These are phyloP conservation scores for Hydrotaea cyrtoneurina DNA, from an alignment of 2,888 invertebrate genomes.

Conservation along the genomic window DNA sequence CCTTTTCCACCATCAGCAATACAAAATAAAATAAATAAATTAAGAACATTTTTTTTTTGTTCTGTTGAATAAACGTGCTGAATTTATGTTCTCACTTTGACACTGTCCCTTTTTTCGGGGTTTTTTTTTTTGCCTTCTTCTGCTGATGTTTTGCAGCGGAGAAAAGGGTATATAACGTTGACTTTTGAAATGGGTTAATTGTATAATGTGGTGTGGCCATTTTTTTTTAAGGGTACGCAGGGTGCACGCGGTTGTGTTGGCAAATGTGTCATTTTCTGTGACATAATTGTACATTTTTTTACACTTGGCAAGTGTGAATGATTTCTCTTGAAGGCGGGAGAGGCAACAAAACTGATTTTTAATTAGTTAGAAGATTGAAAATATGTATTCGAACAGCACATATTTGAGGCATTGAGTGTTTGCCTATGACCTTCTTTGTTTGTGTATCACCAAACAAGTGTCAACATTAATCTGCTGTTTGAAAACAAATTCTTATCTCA, in stretches of 20 bases:
- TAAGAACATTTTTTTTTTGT: conserved; percentile 34
- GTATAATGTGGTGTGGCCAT: conserved; percentile 41
- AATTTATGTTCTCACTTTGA: conserved; percentile 55
- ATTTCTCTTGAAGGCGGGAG: conserved; percentile 19
- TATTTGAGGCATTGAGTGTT: background rate
- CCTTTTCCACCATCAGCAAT: conserved; percentile 9
- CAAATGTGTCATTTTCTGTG: conserved; percentile 45
- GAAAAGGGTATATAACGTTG: conserved; percentile 43
- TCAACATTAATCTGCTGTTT: background rate
- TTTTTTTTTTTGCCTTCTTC: conserved; percentile 6
- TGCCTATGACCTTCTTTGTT: background rate
- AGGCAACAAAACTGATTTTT: conserved; percentile 14
- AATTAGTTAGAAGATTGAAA: conserved; percentile 42
- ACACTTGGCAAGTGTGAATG: conserved; percentile 51
- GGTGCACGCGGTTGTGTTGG: conserved; percentile 18
- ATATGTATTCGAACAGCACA: conserved; percentile 2
- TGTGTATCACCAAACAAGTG: background rate
- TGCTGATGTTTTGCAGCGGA: background rate
- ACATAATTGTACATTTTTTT: conserved; percentile 47
- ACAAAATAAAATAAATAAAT: conserved; percentile 33
- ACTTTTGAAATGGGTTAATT: conserved; percentile 64
- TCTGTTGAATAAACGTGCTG: conserved; percentile 46
- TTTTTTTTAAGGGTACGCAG: background rate
- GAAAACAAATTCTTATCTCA: too few species aligned
- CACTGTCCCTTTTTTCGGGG: conserved; percentile 41